A percentile compares a stretch with the other conserved stretches of the same genome.
These are phyloP conservation scores for Epirrhoe tristata DNA, from an alignment of 2,888 invertebrate genomes.

Conservation along the genomic window DNA sequence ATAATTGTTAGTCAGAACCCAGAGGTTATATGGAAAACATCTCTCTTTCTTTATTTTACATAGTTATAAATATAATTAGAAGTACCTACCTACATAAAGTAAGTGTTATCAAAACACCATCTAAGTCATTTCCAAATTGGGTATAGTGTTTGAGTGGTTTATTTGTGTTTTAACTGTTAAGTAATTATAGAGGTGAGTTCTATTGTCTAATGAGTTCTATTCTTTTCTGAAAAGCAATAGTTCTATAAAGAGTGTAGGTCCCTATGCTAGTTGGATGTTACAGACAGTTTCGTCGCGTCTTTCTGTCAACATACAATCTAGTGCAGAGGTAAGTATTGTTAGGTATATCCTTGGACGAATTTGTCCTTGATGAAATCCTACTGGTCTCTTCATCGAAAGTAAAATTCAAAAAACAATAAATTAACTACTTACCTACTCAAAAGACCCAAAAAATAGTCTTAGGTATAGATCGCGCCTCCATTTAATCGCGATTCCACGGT, in stretches of 20 bases:
- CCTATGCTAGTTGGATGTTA: not conserved
- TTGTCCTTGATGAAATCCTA: no score
- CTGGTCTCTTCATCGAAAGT: no score
- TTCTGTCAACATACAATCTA: no score
- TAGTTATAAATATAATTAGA: not conserved
- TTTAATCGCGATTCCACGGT: no score
- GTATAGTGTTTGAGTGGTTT: not conserved
- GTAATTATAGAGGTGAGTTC: not conserved
- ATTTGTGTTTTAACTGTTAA: not conserved
- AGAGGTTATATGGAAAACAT: slow-evolving; percentile 7
- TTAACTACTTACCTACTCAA: not conserved
- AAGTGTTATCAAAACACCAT: not conserved
- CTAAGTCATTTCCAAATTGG: not conserved
- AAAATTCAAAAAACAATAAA: no score
- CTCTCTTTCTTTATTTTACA: not conserved
- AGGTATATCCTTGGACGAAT: not conserved
- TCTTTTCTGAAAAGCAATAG: no score
- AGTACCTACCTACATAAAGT: no score
- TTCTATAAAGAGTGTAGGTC: no score
- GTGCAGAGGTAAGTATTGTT: not conserved
- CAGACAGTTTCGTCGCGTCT: no score
- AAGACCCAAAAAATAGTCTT: slow-evolving; percentile 8
- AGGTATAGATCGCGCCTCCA: no score
- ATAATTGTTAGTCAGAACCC: slow-evolving; percentile 16
- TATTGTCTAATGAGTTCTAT: not conserved